phyloP scores from a whole-genome alignment of 2,888 invertebrate genomes.

The Mythimna pallens region DNA sequence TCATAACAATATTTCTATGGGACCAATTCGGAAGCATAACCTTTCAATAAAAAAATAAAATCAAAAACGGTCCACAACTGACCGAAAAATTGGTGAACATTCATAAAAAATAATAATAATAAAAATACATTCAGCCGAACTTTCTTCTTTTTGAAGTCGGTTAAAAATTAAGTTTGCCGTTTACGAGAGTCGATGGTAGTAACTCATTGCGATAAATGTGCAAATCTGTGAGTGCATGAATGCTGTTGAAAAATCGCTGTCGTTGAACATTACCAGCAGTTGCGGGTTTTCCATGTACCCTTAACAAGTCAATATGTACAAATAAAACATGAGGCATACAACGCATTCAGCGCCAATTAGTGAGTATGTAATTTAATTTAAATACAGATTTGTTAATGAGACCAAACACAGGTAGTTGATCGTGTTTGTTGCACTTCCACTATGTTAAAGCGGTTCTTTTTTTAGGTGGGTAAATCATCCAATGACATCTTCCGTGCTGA shows the following conservation, averaged over 20 bases:
- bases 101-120: too few relatives aligned
- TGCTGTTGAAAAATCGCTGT: background rate
- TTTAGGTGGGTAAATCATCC: too few relatives aligned
- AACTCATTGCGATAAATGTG: background rate
- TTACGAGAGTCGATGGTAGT: too few relatives aligned
- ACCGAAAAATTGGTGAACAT: too few relatives aligned
- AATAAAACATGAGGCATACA: slow-evolving; percentile 1
- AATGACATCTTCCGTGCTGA: too few relatives aligned
- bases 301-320: slow-evolving; percentile 5
- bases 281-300: background rate
- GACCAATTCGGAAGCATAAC: too few relatives aligned
- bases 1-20: too few relatives aligned
- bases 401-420: slow-evolving; percentile 24
- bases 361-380: slow-evolving; percentile 9
- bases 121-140: too few relatives aligned
- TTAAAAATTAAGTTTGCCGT: background rate
- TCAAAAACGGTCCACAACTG: too few relatives aligned
- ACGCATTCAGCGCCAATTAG: slow-evolving; percentile 4
- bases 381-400: slow-evolving; percentile 24
- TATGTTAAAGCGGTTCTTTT: background rate
- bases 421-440: slow-evolving; percentile 12
- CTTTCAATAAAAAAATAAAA: too few relatives aligned
- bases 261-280: background rate
- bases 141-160: too few relatives aligned
- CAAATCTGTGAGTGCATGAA: background rate